phyloP scores from a whole-genome alignment of 2,113 vertebrate species.

The Daphoenositta chrysoptera region DNA sequence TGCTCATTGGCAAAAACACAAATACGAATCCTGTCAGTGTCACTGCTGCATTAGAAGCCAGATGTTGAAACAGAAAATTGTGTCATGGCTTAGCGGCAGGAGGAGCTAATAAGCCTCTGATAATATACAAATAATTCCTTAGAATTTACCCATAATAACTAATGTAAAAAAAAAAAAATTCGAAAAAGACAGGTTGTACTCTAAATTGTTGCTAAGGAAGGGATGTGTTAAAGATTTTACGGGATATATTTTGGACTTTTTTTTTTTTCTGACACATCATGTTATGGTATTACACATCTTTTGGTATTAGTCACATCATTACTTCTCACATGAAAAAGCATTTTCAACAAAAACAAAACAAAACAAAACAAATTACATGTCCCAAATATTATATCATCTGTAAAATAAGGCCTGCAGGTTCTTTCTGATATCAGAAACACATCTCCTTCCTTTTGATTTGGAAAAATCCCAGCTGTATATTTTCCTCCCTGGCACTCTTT shows the following conservation, averaged over 20 bases:
- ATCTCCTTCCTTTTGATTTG: background rate
- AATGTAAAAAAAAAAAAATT: background rate
- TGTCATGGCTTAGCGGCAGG: background rate
- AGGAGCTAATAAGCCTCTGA: background rate
- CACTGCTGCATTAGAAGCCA: background rate
- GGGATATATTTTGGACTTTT: background rate
- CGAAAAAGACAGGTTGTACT: background rate
- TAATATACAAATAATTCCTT: background rate
- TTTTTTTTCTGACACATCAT: background rate
- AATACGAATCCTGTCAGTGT: background rate
- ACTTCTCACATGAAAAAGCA: background rate
- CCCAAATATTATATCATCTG: background rate
- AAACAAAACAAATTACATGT: background rate
- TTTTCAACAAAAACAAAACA: background rate
- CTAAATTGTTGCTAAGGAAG: background rate
- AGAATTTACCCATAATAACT: background rate
- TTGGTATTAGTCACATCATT: background rate
- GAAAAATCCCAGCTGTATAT: background rate
- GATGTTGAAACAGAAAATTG: background rate
- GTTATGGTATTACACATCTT: background rate
- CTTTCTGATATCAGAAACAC: background rate
- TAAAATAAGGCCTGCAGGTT: background rate
- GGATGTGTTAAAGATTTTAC: background rate
- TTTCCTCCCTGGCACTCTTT: background rate
- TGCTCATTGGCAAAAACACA: background rate